phyloP scores from a whole-genome alignment of 1,140 invertebrate species.

The Coboldia fuscipes region DNA sequence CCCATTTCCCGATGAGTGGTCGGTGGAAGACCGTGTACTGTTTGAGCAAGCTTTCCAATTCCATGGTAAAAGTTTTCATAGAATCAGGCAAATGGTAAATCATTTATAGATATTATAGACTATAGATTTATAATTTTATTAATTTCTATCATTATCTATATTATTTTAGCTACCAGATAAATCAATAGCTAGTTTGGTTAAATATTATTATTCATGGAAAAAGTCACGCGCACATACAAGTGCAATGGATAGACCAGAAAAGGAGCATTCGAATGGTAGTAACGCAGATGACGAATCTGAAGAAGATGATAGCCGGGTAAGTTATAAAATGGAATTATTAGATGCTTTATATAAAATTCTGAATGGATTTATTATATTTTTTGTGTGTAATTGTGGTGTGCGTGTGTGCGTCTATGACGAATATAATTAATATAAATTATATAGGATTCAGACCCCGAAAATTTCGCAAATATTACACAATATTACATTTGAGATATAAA shows the following conservation, averaged over 20 bases:
- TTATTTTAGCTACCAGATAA: slow-evolving; percentile 74
- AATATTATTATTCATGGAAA: slow-evolving; percentile 98
- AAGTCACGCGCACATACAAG: slow-evolving; percentile 81
- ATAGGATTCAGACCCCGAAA: no score
- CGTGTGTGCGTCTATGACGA: no score
- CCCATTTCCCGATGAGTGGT: slow-evolving; percentile 96
- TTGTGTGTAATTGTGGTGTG: no score
- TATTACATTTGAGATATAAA: no score
- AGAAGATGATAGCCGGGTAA: slow-evolving; percentile 46
- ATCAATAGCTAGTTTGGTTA: slow-evolving; percentile 85
- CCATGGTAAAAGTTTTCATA: slow-evolving; percentile 94
- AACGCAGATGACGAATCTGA: slow-evolving; percentile 74
- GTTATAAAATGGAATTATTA: no score
- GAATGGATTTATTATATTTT: no score
- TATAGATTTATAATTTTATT: slow-evolving; percentile 1
- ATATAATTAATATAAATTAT: no score
- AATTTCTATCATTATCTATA: slow-evolving; percentile 7
- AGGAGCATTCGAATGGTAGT: slow-evolving; percentile 49
- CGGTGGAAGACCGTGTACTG: slow-evolving; percentile 90
- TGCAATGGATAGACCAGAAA: slow-evolving; percentile 61
- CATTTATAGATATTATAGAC: background rate
- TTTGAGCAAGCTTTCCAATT: slow-evolving; percentile 98
- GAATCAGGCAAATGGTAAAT: slow-evolving; percentile 89
- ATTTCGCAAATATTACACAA: no score
- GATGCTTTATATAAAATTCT: no score